Evolutionary conservation across 2,888 invertebrate species (phyloP), one percentile per base, ranked within the genome.

Genomic region (Stenichneumon culpator): DNA sequence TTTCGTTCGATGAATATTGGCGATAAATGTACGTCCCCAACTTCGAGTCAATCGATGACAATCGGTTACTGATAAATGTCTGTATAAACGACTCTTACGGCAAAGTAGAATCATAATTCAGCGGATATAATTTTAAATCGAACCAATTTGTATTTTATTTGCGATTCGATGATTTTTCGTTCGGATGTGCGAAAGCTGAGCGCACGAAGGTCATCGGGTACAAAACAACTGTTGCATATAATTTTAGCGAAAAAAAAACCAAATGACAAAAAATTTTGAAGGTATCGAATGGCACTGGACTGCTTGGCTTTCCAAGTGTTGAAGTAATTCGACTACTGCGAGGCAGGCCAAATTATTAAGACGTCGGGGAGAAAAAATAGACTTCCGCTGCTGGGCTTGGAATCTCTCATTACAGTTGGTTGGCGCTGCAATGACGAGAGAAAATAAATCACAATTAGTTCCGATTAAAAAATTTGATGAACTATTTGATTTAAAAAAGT

Each of bases 361-460:
- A 60, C 63, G 79, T 75, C 65, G 54, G 44, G 14, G 44, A 25
- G 52, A 54, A 72, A 44, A 57, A 75, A 60, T 39, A 32, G 19
- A 60, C 70, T 54, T 73, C 60, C 25, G 19, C 70, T 73, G 36
- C 69, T 80, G 25, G 19, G 50, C 39, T 68, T 80, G 36, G 52
- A 57, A 14, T 28, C 0, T 63, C 47, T 65, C 69, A 79, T 92
- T 88, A 91, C 67, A 91, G 70, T 22, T 89, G 82, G 57, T 92
- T 91, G 82, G 91, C 89, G 69, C 92, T 92, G 86, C 73, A 90
- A 91, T 44, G 52, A 6, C 50, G 47, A 39, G 54, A 6, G 44
- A 54, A 32, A 57, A 75, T 70, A 60, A 32, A 50, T 14, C 50
- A n/a, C n/a, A 67, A 68, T 39, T 50, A 47, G 5, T 28, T 1